These are phyloP conservation scores for Globicephala melas DNA, from an alignment of 2,113 vertebrate species.

Conservation along the genomic window DNA sequence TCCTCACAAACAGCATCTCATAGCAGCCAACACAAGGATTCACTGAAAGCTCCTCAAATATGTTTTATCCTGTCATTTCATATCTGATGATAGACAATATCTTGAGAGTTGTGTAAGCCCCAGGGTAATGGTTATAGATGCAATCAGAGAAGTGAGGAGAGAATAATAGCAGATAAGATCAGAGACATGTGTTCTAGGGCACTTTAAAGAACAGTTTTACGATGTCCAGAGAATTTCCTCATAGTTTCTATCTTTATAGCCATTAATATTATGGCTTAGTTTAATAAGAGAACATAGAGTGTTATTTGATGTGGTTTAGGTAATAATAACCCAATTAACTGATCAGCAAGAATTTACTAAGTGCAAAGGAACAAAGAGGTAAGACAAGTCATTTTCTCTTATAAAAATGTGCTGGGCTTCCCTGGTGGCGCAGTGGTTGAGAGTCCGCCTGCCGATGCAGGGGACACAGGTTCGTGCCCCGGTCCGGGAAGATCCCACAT, in stretches of 20 bases:
- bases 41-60: not conserved
- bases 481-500: too few species aligned
- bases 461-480: too few species aligned
- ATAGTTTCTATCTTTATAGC: not conserved
- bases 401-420: not conserved
- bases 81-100: not conserved
- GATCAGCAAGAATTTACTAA: not conserved
- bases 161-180: not conserved
- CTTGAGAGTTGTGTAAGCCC: not conserved
- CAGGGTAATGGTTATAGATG: not conserved
- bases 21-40: not conserved
- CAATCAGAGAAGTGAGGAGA: not conserved
- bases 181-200: not conserved
- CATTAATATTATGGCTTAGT: not conserved
- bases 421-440: too few species aligned
- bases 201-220: not conserved
- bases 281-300: not conserved
- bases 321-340: not conserved
- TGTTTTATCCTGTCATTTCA: not conserved
- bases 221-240: not conserved
- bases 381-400: not conserved
- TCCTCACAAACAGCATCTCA: not conserved
- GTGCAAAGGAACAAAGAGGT: not conserved
- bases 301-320: not conserved
- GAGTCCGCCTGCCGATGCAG: too few species aligned